Conservation (phyloP, 1,140 invertebrate genomes). For the Mizuhopecten yessoensis region DNA sequence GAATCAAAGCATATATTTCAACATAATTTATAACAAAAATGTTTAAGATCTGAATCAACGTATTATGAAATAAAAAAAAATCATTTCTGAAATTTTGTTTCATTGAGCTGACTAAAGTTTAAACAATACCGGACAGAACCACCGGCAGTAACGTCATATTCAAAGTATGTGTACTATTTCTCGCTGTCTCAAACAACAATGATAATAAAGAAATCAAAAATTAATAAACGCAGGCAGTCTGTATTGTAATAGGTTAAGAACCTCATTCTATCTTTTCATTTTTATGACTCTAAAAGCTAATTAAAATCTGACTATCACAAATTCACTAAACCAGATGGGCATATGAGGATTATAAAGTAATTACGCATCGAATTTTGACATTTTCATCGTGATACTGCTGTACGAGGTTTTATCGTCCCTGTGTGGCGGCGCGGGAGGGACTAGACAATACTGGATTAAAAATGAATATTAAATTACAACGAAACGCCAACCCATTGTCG, state of each 20-base stretch:
- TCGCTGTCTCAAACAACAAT: not conserved
- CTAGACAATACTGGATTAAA: not conserved
- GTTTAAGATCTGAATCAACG: too few species aligned
- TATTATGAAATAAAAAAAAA: too few species aligned
- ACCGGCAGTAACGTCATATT: not conserved
- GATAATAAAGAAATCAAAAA: constrained; percentile 31
- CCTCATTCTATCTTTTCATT: not conserved
- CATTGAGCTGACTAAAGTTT: too few species aligned
- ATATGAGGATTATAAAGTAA: not conserved
- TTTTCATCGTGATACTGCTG: not conserved
- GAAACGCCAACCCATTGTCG: not conserved
- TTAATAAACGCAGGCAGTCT: not conserved
- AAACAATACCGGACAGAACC: too few species aligned
- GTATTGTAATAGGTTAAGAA: not conserved
- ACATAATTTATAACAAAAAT: too few species aligned
- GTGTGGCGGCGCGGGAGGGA: not conserved
- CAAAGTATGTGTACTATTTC: not conserved
- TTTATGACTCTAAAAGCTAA: not conserved
- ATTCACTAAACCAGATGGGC: not conserved
- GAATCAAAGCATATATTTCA: not conserved
- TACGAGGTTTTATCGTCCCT: not conserved
- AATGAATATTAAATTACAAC: not conserved
- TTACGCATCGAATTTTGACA: not conserved
- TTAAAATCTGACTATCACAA: not conserved
- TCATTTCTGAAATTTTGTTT: not conserved